Conservation (phyloP, 2,888 invertebrate species). For the Acronicta aceris region DNA sequence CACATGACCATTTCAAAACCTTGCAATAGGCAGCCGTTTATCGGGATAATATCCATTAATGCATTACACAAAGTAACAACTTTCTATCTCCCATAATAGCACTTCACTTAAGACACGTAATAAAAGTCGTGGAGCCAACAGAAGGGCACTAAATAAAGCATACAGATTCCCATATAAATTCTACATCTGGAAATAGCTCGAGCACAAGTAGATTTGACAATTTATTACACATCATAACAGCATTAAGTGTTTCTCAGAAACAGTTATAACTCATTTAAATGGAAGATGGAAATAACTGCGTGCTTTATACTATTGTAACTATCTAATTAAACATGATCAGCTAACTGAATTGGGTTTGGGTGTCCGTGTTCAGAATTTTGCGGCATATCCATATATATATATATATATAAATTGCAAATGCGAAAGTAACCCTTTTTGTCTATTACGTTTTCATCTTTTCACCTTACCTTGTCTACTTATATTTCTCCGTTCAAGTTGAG, state of each 20-base stretch:
- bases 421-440: no score
- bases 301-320: slow-evolving; percentile 63
- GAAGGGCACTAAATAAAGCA: slow-evolving; percentile 40
- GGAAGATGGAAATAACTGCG: slow-evolving; percentile 60
- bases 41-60: background rate
- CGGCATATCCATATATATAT: background rate
- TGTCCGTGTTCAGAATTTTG: slow-evolving; percentile 33
- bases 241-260: slow-evolving; percentile 66
- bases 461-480: no score
- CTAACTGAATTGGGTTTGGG: slow-evolving; percentile 21
- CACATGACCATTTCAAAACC: no score
- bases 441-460: no score
- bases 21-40: background rate
- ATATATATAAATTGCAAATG: no score
- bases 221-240: slow-evolving; percentile 56
- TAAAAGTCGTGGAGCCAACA: slow-evolving; percentile 37
- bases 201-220: slow-evolving; percentile 51
- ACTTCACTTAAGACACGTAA: slow-evolving; percentile 38
- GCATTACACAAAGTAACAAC: slow-evolving; percentile 34
- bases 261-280: slow-evolving; percentile 73
- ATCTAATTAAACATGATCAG: slow-evolving; percentile 64
- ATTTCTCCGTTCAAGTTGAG: no score
- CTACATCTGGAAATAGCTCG: slow-evolving; percentile 41
- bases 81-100: slow-evolving; percentile 27
- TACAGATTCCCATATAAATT: slow-evolving; percentile 38